These are phyloP conservation scores for Arion vulgaris DNA, from an alignment of 1,140 invertebrate genomes.

Conservation along the genomic window DNA sequence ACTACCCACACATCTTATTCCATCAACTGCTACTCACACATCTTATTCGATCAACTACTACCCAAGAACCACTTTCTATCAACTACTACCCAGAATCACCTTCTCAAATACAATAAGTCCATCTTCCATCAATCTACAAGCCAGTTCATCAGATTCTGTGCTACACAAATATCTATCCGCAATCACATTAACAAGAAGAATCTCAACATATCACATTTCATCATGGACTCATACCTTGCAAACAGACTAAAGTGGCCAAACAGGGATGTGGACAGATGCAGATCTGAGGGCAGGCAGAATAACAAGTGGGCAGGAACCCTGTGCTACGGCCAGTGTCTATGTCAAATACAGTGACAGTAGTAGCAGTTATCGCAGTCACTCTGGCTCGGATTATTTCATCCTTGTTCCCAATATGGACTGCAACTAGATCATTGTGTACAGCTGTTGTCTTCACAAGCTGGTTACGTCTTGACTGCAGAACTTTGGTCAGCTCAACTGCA, in stretches of 20 bases:
- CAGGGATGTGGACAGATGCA: not conserved
- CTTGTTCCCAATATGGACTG: not conserved
- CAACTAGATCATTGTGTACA: not conserved
- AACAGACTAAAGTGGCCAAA: not conserved
- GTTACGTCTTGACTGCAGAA: not conserved
- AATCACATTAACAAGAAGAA: too few species aligned
- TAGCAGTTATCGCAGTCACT: not conserved
- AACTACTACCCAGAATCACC: too few species aligned
- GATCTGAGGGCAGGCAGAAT: not conserved
- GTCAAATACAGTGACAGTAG: not conserved
- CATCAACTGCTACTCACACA: too few species aligned
- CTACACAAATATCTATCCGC: too few species aligned
- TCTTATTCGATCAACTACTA: too few species aligned
- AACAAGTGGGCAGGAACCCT: not conserved
- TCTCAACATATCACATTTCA: too few species aligned
- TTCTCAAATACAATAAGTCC: too few species aligned
- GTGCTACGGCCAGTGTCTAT: not conserved
- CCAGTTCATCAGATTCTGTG: too few species aligned
- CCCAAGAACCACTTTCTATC: too few species aligned
- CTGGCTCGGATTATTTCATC: not conserved
- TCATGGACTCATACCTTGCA: constrained; percentile 1
- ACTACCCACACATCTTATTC: too few species aligned
- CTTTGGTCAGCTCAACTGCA: not conserved
- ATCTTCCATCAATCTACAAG: too few species aligned
- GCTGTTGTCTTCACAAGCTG: not conserved